These are phyloP conservation scores for Anguilla anguilla DNA, from an alignment of 2,797 vertebrate species.

Conservation along the genomic window DNA sequence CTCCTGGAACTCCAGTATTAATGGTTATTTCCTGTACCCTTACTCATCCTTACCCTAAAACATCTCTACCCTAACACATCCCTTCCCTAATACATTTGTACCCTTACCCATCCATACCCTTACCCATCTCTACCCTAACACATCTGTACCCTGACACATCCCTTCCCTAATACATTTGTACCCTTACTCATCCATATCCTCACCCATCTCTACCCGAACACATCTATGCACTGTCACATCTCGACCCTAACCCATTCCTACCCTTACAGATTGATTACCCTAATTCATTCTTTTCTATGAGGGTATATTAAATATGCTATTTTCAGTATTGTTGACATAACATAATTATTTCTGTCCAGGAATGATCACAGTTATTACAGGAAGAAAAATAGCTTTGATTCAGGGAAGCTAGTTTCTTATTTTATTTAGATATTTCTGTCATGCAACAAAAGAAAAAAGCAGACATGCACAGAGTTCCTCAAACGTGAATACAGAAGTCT, in stretches of 20 bases:
- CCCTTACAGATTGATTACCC: not conserved
- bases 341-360: not conserved
- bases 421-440: slow-evolving; percentile 1
- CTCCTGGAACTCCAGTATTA: not conserved
- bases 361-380: not conserved
- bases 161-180: too few species aligned
- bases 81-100: too few species aligned
- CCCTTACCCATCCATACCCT: too few species aligned
- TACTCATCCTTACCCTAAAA: too few species aligned
- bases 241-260: not conserved
- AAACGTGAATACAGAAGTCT: not conserved
- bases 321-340: not conserved
- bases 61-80: not conserved
- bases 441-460: not conserved
- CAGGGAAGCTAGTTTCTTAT: not conserved
- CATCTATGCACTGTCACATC: too few species aligned
- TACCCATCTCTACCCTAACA: too few species aligned
- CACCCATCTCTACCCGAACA: too few species aligned
- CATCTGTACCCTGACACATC: too few species aligned
- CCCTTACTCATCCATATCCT: too few species aligned
- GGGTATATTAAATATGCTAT: not conserved
- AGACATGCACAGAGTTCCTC: not conserved
- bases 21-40: not conserved
- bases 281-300: not conserved
- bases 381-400: not conserved